Base-by-base conservation (phyloP, 2,888 invertebrate genomes). In the Melinaea menophilus region DNA sequence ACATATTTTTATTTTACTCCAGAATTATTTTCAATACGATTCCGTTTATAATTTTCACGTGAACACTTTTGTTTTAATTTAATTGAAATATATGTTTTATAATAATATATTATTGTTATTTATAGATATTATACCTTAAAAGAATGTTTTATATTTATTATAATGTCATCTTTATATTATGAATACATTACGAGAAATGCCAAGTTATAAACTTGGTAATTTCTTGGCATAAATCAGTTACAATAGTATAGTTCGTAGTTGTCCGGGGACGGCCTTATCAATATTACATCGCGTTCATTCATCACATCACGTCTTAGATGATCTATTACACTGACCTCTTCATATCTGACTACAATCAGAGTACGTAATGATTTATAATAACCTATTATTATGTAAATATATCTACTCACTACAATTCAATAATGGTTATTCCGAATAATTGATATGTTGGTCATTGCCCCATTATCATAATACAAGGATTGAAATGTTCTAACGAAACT, bases 231-330 rank as follows among this genome's bases (percentile, higher is more conserved):
- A 56, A 61, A 62, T 60, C 59, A 59, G 61, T 64, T 62, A 57
- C 68, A 69, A 68, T 66, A 65, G 68, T 75, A 75, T 75, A 74
- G 69, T 69, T 70, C 61, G 57, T 59, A 47, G 66, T 61, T 59
- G 62, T 68, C 63, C 66, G 65, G 59, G 63, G 64, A 69, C 64
- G 71, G 71, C 74, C 73, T 75, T 77, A 82, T 80, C 77, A 74
- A 73, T 73, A 73, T 73, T 71, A 72, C 71, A 74, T 71, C 74
- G 1, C 22, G 46, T n/a, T 78, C 77, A 83, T 84, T 81, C 79
- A 82, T 81, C 80, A 80, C 71, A 66, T 64, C 67, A 67, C 72
- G 80, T 77, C 80, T 63, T 68, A 63, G 71, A 76, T 82, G 81
- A 84, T 84, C 74, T 81, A 84, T 84, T 72, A 74, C 71, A 48